Evolutionary conservation across 2,113 vertebrate genomes (phyloP), one percentile per base, ranked within the genome.

Genomic region (Myotis yumanensis): DNA sequence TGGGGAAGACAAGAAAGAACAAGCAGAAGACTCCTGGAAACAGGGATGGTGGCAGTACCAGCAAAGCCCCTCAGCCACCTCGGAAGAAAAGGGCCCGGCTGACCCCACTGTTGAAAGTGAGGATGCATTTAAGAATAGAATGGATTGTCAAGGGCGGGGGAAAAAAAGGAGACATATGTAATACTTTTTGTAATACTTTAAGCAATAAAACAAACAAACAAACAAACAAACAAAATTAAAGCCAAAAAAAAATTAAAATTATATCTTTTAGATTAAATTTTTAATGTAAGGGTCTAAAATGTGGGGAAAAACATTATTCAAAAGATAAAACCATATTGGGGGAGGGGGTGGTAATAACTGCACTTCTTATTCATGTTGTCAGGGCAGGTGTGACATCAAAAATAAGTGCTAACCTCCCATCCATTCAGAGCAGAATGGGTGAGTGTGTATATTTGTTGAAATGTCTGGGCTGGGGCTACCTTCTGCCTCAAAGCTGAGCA

Each of bases 261-360:
- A 20, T 48, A 57, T 62, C 5, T 16, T 79, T 85, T 54, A 48
- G 28, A 69, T 86, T 87, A 83, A 79, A 20, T 66, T 51, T 64
- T 92, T 92, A 68, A 68, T 3, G 20, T 86, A 72, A 84, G 20
- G 0, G 16, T n/a, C 83, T 95, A 76, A 93, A 95, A 64, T 72
- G 3, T 79, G 16, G 16, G 37, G 68, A 52, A 6, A 62, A 75
- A 82, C 32, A 23, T 1, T 5, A n/a, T 16, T 75, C 46, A 64
- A 52, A 59, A 72, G n/a, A 73, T 59, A 54, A 93, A 85, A 40
- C 9, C 9, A 17, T 80, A 51, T 37, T 37, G 3, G 37, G 37
- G 37, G 1, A 0, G 37, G 11, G 81, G 11, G 17, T 16, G 43
- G 28, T 59, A 48, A 52, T 71, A 72, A 87, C 12, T 57, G 7